Base-by-base conservation (phyloP, 2,888 invertebrate genomes). In the Lumbricus terrestris region DNA sequence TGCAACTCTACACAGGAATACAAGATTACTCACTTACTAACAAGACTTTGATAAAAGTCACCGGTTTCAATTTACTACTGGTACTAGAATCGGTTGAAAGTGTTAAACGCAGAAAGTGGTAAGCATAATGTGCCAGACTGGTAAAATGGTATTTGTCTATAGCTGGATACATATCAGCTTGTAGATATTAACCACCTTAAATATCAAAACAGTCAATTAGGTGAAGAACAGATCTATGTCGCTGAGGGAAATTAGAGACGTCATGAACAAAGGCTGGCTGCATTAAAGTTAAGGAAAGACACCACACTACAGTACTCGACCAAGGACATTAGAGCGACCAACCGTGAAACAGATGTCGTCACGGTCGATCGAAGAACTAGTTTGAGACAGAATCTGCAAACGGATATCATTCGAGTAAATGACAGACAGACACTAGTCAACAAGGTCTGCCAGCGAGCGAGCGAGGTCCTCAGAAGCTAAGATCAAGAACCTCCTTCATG, bases 401-500 rank as follows among this genome's bases (percentile, higher is more conserved):
- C 69, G 16, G n/a, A 69, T 69, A 69, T 69, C 69, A 69, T 69
- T n/a, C 69, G 16, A 11, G 8, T n/a, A n/a, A 69, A 69, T 69
- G 69, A 69, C 69, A 69, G 69, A 69, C 69, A 69, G 69, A 69
- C n/a, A n/a, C n/a, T 69, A n/a, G n/a, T 69, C 69, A 69, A 69
- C 69, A 29, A 13, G n/a, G 69, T n/a, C 69, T 69, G 69, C 69
- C n/a, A n/a, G n/a, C n/a, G n/a, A n/a, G n/a, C 47, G 69, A 69
- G n/a, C n/a, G 8, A 69, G n/a, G 69, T 69, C 69, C 69, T 89
- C 47, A 90, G 69, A 38, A 54, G 89, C 89, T 91, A 38, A 98
- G 96, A 96, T 99, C 98, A 94, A 99, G 98, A 94, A 99, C 98
- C 96, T 99, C 98, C 95, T 98, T 97, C 89, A 99, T 96, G 89